phyloP scores from a whole-genome alignment of 2,113 vertebrate species.

The Dendrocopos noguchii region DNA sequence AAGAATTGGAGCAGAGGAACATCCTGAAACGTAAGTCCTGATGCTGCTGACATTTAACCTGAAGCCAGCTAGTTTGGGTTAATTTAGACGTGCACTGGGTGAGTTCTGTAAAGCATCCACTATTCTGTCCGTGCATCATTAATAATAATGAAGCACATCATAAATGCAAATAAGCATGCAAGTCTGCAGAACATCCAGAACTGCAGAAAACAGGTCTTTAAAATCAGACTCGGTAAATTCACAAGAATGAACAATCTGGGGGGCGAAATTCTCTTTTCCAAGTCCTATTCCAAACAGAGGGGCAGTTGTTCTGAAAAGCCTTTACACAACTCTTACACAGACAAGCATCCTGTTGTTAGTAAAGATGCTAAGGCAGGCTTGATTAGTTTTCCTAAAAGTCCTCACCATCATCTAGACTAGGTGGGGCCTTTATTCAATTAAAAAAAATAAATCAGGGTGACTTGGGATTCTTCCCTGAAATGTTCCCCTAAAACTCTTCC shows the following conservation, averaged over 20 bases:
- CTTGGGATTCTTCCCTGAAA: background rate
- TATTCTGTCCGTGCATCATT: background rate
- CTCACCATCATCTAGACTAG: background rate
- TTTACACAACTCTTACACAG: background rate
- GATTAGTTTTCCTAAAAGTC: background rate
- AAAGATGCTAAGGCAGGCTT: background rate
- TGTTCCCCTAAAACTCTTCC: background rate
- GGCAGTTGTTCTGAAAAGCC: background rate
- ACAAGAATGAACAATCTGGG: background rate
- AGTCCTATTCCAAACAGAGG: background rate
- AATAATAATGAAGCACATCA: background rate
- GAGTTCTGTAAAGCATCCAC: background rate
- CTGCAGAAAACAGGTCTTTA: background rate
- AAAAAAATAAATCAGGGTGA: background rate
- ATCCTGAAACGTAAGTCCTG: constrained; percentile 96
- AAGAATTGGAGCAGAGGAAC: constrained; percentile 97
- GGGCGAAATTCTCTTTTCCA: background rate
- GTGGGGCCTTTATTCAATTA: background rate
- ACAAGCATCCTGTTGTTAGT: background rate
- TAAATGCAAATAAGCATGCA: background rate
- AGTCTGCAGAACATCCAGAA: background rate
- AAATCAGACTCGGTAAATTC: background rate
- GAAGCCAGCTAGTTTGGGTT: background rate
- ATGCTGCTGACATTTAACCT: background rate
- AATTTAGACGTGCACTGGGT: background rate